phyloP scores from a whole-genome alignment of 23 tunicate genomes.

The Styela clava region DNA sequence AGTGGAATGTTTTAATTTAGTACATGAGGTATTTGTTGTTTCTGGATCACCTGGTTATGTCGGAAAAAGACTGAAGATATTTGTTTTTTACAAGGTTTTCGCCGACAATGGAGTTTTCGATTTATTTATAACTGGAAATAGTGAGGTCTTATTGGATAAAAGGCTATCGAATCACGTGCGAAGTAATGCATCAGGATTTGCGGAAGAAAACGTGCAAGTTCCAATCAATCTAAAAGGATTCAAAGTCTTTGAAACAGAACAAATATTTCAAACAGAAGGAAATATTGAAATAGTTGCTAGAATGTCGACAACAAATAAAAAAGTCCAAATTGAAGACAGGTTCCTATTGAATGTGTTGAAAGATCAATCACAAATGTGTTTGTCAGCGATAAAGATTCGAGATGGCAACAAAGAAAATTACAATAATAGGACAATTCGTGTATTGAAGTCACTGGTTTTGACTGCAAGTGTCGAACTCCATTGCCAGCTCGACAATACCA shows the following conservation, averaged over 20 bases:
- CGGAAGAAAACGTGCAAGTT: neutral
- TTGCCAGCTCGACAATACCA: neutral
- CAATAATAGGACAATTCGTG: neutral
- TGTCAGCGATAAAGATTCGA: neutral
- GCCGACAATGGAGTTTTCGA: neutral
- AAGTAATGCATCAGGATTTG: neutral
- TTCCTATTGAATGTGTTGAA: neutral
- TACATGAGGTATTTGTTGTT: neutral
- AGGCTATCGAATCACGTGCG: neutral
- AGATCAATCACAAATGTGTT: neutral
- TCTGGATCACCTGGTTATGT: neutral
- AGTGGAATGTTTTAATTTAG: neutral
- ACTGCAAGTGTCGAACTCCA: neutral
- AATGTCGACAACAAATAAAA: neutral
- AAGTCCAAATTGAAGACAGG: neutral
- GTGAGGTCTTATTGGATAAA: neutral
- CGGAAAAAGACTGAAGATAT: neutral
- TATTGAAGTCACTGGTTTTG: neutral
- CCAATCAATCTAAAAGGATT: neutral
- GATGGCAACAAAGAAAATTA: neutral
- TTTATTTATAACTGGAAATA: neutral
- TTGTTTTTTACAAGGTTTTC: neutral
- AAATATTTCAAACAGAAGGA: neutral
- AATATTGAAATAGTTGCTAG: neutral
- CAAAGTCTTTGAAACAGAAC: neutral